Evolutionary conservation across 2,888 invertebrate species (phyloP).

Genomic region (Xanthorhoe spadicearia): DNA sequence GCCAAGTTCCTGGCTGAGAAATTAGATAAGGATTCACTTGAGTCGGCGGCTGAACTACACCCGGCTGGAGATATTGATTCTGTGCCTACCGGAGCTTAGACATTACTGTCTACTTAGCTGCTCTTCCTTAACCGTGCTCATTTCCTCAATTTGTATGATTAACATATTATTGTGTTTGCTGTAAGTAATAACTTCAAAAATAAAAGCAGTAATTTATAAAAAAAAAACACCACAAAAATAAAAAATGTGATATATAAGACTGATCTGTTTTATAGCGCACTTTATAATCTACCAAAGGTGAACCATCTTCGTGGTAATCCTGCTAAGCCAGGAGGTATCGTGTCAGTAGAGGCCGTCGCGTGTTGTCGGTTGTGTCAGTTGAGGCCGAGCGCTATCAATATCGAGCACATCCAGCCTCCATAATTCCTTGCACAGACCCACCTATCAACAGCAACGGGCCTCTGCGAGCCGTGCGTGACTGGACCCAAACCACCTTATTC

Average conservation of each 20-base stretch:
- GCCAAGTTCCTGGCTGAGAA: conserved; percentile 20
- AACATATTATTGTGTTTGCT: too few species aligned
- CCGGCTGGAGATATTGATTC: conserved; percentile 3
- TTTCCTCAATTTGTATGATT: too few species aligned
- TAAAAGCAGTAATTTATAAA: too few species aligned
- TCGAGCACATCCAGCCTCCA: conserved; percentile 21
- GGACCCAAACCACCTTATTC: not conserved
- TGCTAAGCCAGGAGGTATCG: conserved; percentile 6
- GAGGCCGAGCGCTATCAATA: conserved; percentile 12
- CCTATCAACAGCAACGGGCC: conserved; percentile 31
- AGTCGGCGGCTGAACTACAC: conserved; percentile 16
- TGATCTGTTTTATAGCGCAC: not conserved
- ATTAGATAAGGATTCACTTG: conserved; percentile 29
- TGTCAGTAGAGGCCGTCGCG: conserved; percentile 6
- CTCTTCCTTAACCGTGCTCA: not conserved
- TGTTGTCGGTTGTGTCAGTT: conserved; percentile 13
- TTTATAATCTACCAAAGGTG: not conserved
- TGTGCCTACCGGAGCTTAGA: not conserved
- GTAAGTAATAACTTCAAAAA: too few species aligned
- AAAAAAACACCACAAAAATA: too few species aligned
- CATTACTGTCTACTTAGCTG: not conserved
- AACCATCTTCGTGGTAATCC: not conserved
- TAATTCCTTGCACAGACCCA: conserved; percentile 25
- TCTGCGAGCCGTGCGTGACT: not conserved
- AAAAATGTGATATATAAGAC: too few species aligned